phyloP scores from a whole-genome alignment of 2,888 invertebrate species.

The Eristalis pertinax region DNA sequence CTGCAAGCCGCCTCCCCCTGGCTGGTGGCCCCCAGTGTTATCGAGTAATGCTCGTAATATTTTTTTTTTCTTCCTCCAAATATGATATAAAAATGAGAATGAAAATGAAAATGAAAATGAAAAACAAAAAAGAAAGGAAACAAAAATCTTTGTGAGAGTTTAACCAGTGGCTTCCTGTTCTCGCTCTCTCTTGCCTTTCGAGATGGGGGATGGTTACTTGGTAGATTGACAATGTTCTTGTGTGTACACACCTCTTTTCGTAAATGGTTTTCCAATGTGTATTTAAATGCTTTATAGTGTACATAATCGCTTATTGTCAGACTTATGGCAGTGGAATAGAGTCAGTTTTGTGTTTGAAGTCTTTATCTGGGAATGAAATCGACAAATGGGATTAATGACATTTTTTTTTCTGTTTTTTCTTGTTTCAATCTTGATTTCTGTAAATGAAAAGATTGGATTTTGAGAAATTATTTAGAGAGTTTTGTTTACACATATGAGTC shows the following conservation, averaged over 20 bases:
- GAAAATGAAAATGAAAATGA: background rate
- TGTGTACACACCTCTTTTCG: conserved; percentile 7
- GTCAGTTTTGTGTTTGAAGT: background rate
- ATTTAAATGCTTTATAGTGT: conserved; percentile 9
- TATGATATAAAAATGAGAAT: too few species aligned
- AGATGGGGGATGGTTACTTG: background rate
- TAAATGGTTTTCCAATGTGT: background rate
- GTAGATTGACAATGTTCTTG: background rate
- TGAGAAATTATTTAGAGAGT: background rate
- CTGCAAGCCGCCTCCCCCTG: background rate
- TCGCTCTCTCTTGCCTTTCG: background rate
- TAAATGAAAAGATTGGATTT: background rate
- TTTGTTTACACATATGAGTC: background rate
- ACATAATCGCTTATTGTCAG: conserved; percentile 2
- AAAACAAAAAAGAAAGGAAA: background rate
- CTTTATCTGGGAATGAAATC: background rate
- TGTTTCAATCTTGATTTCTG: background rate
- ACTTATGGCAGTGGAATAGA: background rate
- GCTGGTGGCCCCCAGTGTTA: background rate
- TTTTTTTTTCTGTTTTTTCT: background rate
- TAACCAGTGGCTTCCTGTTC: background rate
- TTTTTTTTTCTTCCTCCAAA: background rate
- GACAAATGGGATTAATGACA: conserved; percentile 1
- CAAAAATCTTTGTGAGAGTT: background rate
- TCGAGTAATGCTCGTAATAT: background rate